Evolutionary conservation across 2,797 vertebrate genomes (phyloP).

Genomic region (Iguana delicatissima): DNA sequence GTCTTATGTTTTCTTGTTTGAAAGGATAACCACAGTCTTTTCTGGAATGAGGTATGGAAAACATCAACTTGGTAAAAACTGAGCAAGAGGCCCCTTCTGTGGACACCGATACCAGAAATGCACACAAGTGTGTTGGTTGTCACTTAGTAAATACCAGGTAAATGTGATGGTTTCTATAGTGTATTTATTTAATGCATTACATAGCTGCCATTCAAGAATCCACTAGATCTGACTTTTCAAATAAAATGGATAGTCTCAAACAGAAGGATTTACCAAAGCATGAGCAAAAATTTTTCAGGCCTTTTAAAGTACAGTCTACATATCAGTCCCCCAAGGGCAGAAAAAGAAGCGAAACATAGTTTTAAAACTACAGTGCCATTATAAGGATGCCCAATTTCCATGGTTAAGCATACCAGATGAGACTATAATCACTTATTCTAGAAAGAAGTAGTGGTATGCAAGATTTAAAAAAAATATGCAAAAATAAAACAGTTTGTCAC

Average conservation of each 20-base stretch:
- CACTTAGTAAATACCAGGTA: constrained; percentile 74
- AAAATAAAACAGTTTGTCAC: neutral
- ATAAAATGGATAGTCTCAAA: neutral
- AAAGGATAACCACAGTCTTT: constrained; percentile 79
- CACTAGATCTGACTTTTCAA: neutral
- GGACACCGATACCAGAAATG: constrained; percentile 68
- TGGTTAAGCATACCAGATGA: neutral
- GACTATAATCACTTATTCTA: neutral
- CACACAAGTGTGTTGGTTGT: constrained; percentile 48
- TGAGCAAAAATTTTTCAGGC: neutral
- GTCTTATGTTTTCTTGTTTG: constrained; percentile 63
- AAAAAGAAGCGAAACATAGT: too few relatives aligned
- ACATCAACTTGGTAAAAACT: constrained; percentile 72
- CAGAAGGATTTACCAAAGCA: neutral
- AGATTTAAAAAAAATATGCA: neutral
- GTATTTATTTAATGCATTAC: neutral
- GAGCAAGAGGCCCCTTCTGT: constrained; percentile 72
- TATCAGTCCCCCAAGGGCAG: neutral
- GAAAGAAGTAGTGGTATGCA: neutral
- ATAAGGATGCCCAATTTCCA: neutral
- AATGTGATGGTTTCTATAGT: neutral
- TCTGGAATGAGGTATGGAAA: constrained; percentile 80
- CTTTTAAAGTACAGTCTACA: neutral
- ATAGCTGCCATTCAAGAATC: neutral
- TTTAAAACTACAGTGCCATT: neutral